Base-by-base conservation (phyloP, 2,113 vertebrate genomes). In the Aleadryas rufinucha region DNA sequence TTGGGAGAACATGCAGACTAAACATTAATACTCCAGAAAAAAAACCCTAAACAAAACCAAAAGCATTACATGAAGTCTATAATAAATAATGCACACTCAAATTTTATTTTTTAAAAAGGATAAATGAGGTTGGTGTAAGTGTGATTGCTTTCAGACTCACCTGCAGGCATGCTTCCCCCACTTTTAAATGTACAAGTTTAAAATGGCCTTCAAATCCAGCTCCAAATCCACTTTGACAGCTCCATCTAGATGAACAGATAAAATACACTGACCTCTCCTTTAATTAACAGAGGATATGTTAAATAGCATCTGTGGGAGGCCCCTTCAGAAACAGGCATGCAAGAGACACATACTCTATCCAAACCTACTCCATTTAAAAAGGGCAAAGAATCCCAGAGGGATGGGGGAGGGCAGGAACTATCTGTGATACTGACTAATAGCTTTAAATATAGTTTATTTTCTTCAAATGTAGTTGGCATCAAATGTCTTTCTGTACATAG, bases 381-480 rank as follows among this genome's bases (percentile, higher is more conserved):
- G 26, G 23, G 31, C 57, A 88, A 93, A 74, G 21, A 61, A 69
- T 35, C 68, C 76, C 72, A 87, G 13, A 9, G 56, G 61, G 10
- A 68, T 5, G 1, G 4, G 22, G 26, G 18, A 82, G 16, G 54
- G 49, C 22, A 90, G 53, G 63, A 90, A 50, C 76, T 44, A 76
- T 59, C 18, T 16, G 23, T 37, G 19, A 64, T 27, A 37, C 39
- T 63, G 72, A 82, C 31, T 28, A 90, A 66, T 18, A 75, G 53
- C 33, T 84, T 96, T 63, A 95, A 95, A 90, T 56, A 92, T 20
- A 89, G 83, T 27, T 33, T 61, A 61, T 78, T 91, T 87, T 85
- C 83, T 92, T 92, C 83, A 86, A 57, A 50, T 26, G 27, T 27
- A 86, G 50, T 30, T 86, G 88, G 75, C 54, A 96, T 50, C 68